These are phyloP conservation scores for Mandrillus leucophaeus DNA, from an alignment of 2,113 vertebrate species.

Conservation along the genomic window DNA sequence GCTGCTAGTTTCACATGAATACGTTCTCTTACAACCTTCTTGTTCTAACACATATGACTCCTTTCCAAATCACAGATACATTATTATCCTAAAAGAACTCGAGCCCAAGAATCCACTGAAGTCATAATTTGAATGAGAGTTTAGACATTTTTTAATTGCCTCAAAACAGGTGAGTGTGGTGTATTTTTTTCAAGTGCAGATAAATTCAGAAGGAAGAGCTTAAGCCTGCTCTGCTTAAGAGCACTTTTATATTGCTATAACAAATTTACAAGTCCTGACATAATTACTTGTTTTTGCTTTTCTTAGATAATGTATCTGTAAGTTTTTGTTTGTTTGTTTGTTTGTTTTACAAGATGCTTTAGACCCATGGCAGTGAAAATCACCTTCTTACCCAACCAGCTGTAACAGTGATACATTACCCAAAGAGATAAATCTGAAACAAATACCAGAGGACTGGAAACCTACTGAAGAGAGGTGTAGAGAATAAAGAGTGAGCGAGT, in stretches of 20 bases:
- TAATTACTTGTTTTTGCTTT: conserved; percentile 27
- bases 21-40: background rate
- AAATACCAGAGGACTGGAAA: background rate
- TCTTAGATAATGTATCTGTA: background rate
- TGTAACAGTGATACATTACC: background rate
- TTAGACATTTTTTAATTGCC: background rate
- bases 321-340: background rate
- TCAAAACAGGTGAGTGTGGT: background rate
- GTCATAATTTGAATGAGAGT: background rate
- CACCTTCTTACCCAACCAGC: background rate
- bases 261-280: background rate
- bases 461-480: background rate
- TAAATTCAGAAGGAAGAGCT: background rate
- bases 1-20: background rate
- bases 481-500: background rate
- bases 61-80: background rate
- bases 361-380: background rate
- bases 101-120: background rate
- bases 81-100: background rate
- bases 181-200: background rate
- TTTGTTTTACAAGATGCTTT: background rate
- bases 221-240: background rate
- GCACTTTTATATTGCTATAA: background rate
- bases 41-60: background rate
- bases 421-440: conserved; percentile 8